Conservation (phyloP, 2,888 invertebrate genomes). For the Eristalis pertinax region DNA sequence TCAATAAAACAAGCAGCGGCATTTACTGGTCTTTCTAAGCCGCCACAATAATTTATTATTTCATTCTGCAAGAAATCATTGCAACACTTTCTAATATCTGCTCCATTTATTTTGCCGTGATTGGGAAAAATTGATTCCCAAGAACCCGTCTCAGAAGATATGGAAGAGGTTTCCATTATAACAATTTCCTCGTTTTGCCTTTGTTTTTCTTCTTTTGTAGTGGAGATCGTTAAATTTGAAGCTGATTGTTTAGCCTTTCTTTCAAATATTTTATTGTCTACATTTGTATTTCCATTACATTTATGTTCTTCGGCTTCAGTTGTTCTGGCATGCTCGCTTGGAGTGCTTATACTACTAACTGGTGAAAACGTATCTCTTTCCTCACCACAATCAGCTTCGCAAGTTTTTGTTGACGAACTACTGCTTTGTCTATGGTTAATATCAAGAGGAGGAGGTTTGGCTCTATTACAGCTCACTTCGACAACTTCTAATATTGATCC, state of each 20-base stretch:
- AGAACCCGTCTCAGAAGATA: slow-evolving; percentile 85
- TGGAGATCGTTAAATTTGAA: slow-evolving; percentile 68
- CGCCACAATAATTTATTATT: slow-evolving; percentile 75
- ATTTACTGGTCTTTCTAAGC: slow-evolving; percentile 49
- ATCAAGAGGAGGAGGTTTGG: slow-evolving; percentile 69
- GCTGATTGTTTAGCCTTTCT: slow-evolving; percentile 56
- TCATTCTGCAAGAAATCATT: slow-evolving; percentile 82
- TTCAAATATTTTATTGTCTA: slow-evolving; percentile 51
- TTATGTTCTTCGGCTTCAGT: slow-evolving; percentile 52
- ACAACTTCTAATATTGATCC: slow-evolving; percentile 61
- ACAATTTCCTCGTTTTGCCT: slow-evolving; percentile 85
- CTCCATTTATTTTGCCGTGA: slow-evolving; percentile 61
- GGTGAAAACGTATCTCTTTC: slow-evolving; percentile 81
- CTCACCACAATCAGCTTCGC: slow-evolving; percentile 79
- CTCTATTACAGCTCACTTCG: slow-evolving; percentile 28
- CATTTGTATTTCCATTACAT: slow-evolving; percentile 65
- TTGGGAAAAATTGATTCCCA: slow-evolving; percentile 85
- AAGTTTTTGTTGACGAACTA: slow-evolving; percentile 78
- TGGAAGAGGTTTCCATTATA: slow-evolving; percentile 84
- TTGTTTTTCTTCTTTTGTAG: slow-evolving; percentile 84
- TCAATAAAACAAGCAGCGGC: slow-evolving; percentile 87
- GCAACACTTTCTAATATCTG: slow-evolving; percentile 81
- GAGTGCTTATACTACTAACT: slow-evolving; percentile 76
- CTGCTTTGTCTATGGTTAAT: slow-evolving; percentile 74
- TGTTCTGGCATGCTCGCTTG: slow-evolving; percentile 68